Base-by-base conservation (phyloP, 2,113 vertebrate species). In the Myotis davidii region DNA sequence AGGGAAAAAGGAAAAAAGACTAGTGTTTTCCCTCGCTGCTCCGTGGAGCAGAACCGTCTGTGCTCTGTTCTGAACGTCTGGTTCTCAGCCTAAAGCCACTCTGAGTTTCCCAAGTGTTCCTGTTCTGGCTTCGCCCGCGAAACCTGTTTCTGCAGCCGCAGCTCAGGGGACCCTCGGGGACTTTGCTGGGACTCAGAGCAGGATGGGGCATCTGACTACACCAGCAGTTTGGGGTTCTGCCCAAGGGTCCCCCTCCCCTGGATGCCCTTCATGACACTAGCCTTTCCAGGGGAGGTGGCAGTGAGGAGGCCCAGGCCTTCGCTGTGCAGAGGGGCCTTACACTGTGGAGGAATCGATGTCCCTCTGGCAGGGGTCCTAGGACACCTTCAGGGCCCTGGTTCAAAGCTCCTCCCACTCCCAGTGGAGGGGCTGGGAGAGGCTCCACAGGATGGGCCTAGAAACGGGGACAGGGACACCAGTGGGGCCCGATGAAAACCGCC, bases 11-110 rank as follows among this genome's bases (percentile, higher is more conserved):
- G 0, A 10, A 6, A 17, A 42, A 52, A n/a, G 45, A 13, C 23
- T 1, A 14, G 25, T 4, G 4, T 27, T 69, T 59, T 73, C 50
- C 48, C 3, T 45, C 27, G n/a, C 29, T 0, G 0, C 21, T 39
- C 37, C 0, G 1, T 5, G 25, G 70, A 52, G 48, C 48, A 48
- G 39, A 21, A 13, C 27, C 2, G n/a, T 74, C 56, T 12, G 3
- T 0, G 4, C 48, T 79, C 50, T 20, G 61, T 6, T 82, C 52
- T 20, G 61, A 84, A 61, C 13, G 2, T 20, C 39, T 3, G 6
- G 29, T 73, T 91, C 61, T 84, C 29, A 13, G 61, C 54, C 9
- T 13, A 17, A 59, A 39, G 37, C n/a, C 32, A 0, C 48, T 54
- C 65, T 7, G 29, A 20, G 61, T 32, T 85, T 77, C 42, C 69